phyloP scores from a whole-genome alignment of 92 coral and sea anemone species.

The Epizoanthus fatuus region DNA sequence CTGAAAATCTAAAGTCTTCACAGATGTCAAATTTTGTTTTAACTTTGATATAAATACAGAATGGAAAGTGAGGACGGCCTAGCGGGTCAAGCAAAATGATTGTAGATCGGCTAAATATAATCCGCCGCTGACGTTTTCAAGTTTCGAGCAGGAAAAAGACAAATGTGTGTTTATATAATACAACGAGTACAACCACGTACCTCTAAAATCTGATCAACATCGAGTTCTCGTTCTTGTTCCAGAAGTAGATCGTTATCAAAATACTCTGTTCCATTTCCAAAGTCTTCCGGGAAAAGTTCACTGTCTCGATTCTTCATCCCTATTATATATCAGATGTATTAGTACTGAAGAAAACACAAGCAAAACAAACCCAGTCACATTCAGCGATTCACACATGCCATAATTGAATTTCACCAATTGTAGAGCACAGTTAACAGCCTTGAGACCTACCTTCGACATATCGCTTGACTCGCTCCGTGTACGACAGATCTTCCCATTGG shows the following conservation, averaged over 20 bases:
- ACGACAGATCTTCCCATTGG: constrained; percentile 27
- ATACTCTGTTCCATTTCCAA: not conserved
- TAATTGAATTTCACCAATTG: not conserved
- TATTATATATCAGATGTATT: not conserved
- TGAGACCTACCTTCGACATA: constrained; percentile 5
- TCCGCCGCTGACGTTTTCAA: no score
- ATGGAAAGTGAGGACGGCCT: no score
- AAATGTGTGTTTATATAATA: no score
- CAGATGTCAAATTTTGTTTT: no score
- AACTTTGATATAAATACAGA: no score
- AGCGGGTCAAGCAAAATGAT: no score
- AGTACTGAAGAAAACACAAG: not conserved
- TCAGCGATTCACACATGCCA: not conserved
- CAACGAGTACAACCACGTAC: not conserved
- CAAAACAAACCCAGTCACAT: not conserved
- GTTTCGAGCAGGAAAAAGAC: no score
- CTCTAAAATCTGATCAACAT: constrained; percentile 17
- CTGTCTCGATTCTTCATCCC: not conserved
- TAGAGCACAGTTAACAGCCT: no score
- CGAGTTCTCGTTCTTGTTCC: constrained; percentile 27
- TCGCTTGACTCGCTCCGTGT: constrained; percentile 17
- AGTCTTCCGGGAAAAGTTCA: constrained; percentile 4
- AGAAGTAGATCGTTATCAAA: constrained; percentile 8
- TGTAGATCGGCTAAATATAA: no score
- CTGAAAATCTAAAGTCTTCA: no score